Evolutionary conservation across 2,797 vertebrate genomes (phyloP).

Genomic region (Oophaga sylvatica): DNA sequence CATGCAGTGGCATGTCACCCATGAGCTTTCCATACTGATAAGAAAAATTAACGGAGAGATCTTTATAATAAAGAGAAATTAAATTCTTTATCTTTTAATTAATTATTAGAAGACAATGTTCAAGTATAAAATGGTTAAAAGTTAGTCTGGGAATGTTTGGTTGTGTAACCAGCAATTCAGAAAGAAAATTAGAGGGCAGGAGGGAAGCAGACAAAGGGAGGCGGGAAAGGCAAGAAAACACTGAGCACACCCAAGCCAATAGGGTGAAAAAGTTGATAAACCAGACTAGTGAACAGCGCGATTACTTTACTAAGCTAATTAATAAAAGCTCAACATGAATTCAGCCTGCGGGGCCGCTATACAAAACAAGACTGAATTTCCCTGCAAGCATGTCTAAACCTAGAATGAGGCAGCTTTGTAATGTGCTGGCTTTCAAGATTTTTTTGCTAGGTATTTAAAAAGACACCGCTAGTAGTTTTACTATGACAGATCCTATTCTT

Average conservation of each 20-base stretch:
- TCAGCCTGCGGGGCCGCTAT: conserved; percentile 13
- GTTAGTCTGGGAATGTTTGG: background rate
- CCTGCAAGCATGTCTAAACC: background rate
- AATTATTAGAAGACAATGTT: background rate
- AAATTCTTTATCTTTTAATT: background rate
- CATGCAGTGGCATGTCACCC: too few species aligned
- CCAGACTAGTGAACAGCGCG: background rate
- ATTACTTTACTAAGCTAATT: conserved; percentile 2
- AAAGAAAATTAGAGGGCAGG: background rate
- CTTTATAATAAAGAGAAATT: too few species aligned
- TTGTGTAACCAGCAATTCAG: background rate
- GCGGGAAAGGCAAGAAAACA: background rate
- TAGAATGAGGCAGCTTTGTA: too few species aligned
- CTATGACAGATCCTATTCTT: too few species aligned
- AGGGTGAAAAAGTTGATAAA: background rate
- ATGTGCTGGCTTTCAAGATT: too few species aligned
- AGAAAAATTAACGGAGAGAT: too few species aligned
- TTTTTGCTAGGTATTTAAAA: too few species aligned
- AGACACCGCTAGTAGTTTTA: too few species aligned
- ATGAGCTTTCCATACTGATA: too few species aligned
- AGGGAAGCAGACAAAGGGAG: conserved; percentile 17
- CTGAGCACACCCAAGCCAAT: background rate
- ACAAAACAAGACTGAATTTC: conserved; percentile 5
- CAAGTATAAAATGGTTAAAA: background rate
- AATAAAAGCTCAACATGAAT: background rate